Conservation (phyloP, 1,140 invertebrate species). For the Scaptodrosophila lebanonensis region DNA sequence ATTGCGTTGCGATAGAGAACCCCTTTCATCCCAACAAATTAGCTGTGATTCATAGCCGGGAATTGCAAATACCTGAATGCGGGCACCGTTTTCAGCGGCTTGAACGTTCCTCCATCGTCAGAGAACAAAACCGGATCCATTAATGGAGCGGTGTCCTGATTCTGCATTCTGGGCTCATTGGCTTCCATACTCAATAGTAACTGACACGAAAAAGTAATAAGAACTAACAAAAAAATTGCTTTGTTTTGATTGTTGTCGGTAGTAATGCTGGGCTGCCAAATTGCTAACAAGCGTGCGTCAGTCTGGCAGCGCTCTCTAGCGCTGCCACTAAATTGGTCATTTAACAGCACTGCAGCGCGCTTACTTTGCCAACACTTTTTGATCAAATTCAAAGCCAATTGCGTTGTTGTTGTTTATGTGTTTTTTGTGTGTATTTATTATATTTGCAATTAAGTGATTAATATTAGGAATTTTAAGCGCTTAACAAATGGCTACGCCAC, state of each 20-base stretch:
- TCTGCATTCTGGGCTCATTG: conserved; percentile 14
- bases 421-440: too few species aligned
- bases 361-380: too few species aligned
- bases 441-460: too few species aligned
- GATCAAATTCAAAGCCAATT: not conserved
- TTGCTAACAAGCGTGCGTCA: too few species aligned
- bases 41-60: conserved; percentile 42
- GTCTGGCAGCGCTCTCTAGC: too few species aligned
- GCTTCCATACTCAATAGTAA: too few species aligned
- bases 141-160: conserved; percentile 42
- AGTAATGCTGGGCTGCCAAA: not conserved
- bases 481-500: conserved; percentile 52
- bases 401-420: too few species aligned
- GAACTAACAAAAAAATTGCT: conserved; percentile 25
- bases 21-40: too few species aligned
- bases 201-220: too few species aligned
- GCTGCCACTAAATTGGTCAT: not conserved
- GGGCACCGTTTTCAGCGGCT: conserved; percentile 67
- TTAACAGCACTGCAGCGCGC: not conserved
- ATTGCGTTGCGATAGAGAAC: conserved; percentile 19
- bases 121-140: conserved; percentile 56
- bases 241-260: conserved; percentile 40
- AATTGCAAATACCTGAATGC: conserved; percentile 59
- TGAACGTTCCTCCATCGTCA: conserved; percentile 49
- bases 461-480: not conserved